Evolutionary conservation across 2,113 vertebrate species (phyloP).

Genomic region (Scomber scombrus): DNA sequence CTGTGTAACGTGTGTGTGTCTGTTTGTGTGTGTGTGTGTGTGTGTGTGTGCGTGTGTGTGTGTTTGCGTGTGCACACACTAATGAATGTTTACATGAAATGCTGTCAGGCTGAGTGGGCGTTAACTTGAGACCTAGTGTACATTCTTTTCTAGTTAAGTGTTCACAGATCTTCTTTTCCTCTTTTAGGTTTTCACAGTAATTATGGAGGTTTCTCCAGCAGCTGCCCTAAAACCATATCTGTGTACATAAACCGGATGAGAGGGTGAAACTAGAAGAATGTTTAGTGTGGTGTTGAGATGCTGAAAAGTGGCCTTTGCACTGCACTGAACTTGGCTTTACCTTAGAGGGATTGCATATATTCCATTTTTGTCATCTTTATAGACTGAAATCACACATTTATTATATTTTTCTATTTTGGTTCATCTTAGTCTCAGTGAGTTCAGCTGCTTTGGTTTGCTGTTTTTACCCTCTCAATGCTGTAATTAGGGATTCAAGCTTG

Average conservation of each 20-base stretch:
- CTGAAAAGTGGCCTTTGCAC: neutral
- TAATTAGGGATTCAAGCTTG: neutral
- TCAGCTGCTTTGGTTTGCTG: conserved; percentile 1
- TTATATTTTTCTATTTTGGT: neutral
- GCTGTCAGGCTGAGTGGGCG: conserved; percentile 66
- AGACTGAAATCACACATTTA: neutral
- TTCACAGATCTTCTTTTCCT: conserved; percentile 55
- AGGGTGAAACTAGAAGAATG: conserved; percentile 43
- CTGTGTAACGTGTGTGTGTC: neutral
- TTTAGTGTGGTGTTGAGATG: conserved; percentile 25
- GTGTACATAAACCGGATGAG: conserved; percentile 52
- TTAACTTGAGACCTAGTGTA: conserved; percentile 44
- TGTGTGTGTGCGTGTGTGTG: conserved; percentile 15
- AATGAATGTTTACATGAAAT: conserved; percentile 72
- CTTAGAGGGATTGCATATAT: neutral
- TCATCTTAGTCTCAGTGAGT: neutral
- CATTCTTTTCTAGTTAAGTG: conserved; percentile 56
- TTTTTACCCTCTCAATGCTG: conserved; percentile 8
- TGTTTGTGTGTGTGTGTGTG: no score
- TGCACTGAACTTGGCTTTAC: conserved; percentile 7
- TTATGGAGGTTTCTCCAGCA: conserved; percentile 58
- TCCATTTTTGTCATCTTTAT: neutral
- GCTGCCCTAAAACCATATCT: conserved; percentile 57
- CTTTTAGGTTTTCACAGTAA: conserved; percentile 58
- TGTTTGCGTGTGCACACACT: conserved; percentile 19